A percentile compares a stretch with the other conserved stretches of the same genome.
These are phyloP conservation scores for Ganaspis sp. DNA, from an alignment of 1,140 invertebrate genomes.

Conservation along the genomic window DNA sequence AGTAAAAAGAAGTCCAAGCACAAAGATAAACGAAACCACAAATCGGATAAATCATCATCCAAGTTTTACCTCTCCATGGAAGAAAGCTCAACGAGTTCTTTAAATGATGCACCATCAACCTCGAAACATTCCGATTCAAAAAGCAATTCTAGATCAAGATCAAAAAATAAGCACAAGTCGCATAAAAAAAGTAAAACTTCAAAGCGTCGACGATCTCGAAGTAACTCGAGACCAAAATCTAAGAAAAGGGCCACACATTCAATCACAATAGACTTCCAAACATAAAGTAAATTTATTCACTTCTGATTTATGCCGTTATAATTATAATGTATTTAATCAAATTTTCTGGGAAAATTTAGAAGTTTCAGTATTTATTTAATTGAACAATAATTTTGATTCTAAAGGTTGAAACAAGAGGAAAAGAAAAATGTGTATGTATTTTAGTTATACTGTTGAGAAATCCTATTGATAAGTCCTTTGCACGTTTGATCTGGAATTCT, in stretches of 20 bases:
- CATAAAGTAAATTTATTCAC: background rate
- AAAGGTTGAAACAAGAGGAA: background rate
- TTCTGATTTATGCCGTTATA: background rate
- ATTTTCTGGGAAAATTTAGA: background rate
- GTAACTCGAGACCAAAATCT: slow-evolving; percentile 52
- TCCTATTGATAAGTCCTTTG: too few relatives aligned
- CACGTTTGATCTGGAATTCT: background rate
- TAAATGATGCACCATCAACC: slow-evolving; percentile 40
- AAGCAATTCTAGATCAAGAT: slow-evolving; percentile 41
- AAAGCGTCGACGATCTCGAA: slow-evolving; percentile 50
- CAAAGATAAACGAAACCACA: slow-evolving; percentile 52
- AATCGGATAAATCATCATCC: slow-evolving; percentile 40
- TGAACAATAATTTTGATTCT: background rate
- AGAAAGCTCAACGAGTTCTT: background rate
- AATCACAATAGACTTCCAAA: slow-evolving; percentile 43
- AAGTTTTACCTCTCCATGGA: background rate
- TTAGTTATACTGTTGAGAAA: background rate
- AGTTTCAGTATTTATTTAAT: background rate
- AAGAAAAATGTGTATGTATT: background rate
- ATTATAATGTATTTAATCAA: background rate
- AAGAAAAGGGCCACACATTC: slow-evolving; percentile 42
- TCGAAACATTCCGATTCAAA: slow-evolving; percentile 59
- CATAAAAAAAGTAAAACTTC: slow-evolving; percentile 50
- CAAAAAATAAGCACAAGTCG: slow-evolving; percentile 44
- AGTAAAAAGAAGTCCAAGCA: slow-evolving; percentile 50